Evolutionary conservation across 2,888 invertebrate species (phyloP).

Genomic region (Erebia epiphron): DNA sequence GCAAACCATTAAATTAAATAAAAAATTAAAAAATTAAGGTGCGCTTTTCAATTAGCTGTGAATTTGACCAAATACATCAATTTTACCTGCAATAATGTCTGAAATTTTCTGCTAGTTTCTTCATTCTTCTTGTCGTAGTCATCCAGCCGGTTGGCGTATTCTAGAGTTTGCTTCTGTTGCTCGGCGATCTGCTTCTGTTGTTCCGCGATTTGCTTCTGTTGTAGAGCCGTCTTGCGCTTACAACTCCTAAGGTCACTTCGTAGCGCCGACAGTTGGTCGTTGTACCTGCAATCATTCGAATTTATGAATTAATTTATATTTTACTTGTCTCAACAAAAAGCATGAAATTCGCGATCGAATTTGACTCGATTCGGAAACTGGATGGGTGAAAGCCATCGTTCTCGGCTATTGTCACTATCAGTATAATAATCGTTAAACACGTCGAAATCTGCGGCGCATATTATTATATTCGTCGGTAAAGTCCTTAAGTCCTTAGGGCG

Average conservation of each 20-base stretch:
- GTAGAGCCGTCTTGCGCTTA: slow-evolving; percentile 91
- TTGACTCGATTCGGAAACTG: too few relatives aligned
- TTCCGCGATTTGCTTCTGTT: slow-evolving; percentile 92
- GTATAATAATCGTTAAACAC: too few relatives aligned
- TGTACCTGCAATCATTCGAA: slow-evolving; percentile 81
- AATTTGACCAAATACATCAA: not conserved
- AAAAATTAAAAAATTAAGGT: too few relatives aligned
- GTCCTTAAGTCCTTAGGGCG: too few relatives aligned
- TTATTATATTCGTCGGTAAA: too few relatives aligned
- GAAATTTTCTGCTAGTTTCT: slow-evolving; percentile 94
- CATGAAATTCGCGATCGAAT: not conserved
- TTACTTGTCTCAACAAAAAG: not conserved
- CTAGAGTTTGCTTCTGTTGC: slow-evolving; percentile 89
- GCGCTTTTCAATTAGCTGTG: not conserved
- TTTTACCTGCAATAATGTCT: slow-evolving; percentile 89
- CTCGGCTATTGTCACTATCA: too few relatives aligned
- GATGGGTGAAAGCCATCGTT: too few relatives aligned
- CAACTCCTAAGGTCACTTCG: slow-evolving; percentile 91
- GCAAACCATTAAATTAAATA: too few relatives aligned
- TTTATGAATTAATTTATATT: not conserved
- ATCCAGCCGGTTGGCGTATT: slow-evolving; percentile 92
- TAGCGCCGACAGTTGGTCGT: slow-evolving; percentile 90
- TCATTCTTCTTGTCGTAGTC: slow-evolving; percentile 96
- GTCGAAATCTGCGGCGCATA: too few relatives aligned
- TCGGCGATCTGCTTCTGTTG: slow-evolving; percentile 88